Percentiles rank a stretch among this genome's conserved stretches.
Evolutionary conservation across 1,140 invertebrate species (phyloP).

Genomic region (Drosophila seguyi): DNA sequence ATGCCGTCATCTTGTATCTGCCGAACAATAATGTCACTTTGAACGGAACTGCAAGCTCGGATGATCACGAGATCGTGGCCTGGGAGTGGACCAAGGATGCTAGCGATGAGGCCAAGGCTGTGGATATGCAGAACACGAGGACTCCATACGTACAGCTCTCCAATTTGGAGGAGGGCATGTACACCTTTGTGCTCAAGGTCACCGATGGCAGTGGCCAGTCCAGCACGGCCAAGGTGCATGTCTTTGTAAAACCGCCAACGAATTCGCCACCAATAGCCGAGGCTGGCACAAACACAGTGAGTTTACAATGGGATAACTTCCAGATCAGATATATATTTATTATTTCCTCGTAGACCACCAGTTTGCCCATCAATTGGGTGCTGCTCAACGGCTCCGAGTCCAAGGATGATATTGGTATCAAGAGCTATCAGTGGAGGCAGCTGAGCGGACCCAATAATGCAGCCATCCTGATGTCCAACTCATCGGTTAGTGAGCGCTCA

Average conservation of each 20-base stretch:
- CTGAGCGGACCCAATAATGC: conserved; percentile 88
- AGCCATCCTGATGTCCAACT: conserved; percentile 84
- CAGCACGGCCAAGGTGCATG: conserved; percentile 94
- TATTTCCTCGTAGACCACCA: conserved; percentile 88
- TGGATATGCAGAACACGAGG: conserved; percentile 97
- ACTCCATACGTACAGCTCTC: conserved; percentile 92
- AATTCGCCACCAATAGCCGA: conserved; percentile 93
- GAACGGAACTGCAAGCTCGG: conserved; percentile 95
- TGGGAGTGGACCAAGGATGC: conserved; percentile 98
- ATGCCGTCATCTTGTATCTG: conserved; percentile 95
- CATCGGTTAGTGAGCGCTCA: conserved; percentile 80
- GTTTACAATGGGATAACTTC: not conserved
- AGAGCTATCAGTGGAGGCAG: conserved; percentile 93
- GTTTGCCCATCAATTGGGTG: conserved; percentile 92
- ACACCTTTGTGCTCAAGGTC: conserved; percentile 96
- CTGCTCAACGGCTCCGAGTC: conserved; percentile 92
- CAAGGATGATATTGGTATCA: conserved; percentile 93
- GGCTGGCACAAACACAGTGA: conserved; percentile 86
- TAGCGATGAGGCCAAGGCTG: conserved; percentile 92
- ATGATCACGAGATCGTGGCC: conserved; percentile 95
- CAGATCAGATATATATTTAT: not conserved
- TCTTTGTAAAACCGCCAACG: conserved; percentile 96
- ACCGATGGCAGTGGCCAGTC: conserved; percentile 95
- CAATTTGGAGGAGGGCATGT: conserved; percentile 96
- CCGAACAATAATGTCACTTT: conserved; percentile 95